phyloP scores from a whole-genome alignment of 2,113 vertebrate genomes.

The Australoheros scitulus region DNA sequence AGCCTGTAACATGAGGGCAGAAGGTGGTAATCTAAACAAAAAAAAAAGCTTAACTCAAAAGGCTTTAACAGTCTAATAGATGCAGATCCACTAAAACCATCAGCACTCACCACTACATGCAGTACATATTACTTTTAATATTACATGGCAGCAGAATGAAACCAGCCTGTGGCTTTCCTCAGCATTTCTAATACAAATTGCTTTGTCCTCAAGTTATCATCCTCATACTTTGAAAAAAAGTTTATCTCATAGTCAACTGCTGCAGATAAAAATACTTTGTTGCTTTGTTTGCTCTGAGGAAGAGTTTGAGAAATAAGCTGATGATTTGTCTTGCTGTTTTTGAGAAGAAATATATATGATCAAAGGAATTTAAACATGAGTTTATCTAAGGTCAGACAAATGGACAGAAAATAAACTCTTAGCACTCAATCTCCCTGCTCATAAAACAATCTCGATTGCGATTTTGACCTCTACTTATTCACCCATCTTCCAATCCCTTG shows the following conservation, averaged over 20 bases:
- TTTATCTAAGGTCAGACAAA: neutral
- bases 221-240: neutral
- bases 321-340: neutral
- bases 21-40: neutral
- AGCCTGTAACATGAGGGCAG: neutral
- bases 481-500: neutral
- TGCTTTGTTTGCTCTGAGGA: neutral
- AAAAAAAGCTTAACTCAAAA: neutral
- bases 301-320: neutral
- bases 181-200: neutral
- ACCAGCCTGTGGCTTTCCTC: neutral
- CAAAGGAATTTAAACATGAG: neutral
- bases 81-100: neutral
- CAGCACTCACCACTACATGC: no score
- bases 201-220: neutral
- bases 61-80: neutral
- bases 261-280: neutral
- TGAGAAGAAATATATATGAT: neutral
- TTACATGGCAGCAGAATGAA: neutral
- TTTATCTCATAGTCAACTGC: neutral
- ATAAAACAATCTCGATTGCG: neutral
- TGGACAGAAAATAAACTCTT: neutral
- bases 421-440: neutral
- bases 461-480: conserved; percentile 2
- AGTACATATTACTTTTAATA: neutral